A percentile compares a stretch with the other conserved stretches of the same genome.
Conservation (phyloP, 2,797 vertebrate genomes). For the Acanthiza pusilla region DNA sequence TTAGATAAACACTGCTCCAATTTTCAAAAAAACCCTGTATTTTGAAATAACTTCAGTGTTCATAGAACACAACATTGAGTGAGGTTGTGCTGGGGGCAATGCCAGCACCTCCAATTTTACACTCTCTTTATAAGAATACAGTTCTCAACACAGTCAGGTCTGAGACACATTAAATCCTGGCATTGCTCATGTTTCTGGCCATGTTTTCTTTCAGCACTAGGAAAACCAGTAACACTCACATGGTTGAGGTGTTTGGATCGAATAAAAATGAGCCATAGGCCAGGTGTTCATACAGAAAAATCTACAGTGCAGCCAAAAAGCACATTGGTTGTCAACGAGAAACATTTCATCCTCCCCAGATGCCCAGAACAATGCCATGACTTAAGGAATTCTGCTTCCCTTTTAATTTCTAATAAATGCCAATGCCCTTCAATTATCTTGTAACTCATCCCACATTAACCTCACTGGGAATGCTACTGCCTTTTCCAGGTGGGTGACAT, state of each 20-base stretch:
- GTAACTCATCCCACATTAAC: neutral
- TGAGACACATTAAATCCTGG: neutral
- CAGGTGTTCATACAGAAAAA: neutral
- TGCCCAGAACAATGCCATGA: neutral
- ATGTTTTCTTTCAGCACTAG: neutral
- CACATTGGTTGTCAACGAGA: neutral
- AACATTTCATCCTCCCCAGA: neutral
- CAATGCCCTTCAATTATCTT: neutral
- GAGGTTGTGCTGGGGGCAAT: neutral
- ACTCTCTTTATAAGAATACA: neutral
- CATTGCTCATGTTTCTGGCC: neutral
- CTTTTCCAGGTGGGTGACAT: neutral
- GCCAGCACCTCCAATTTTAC: neutral
- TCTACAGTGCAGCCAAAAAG: neutral
- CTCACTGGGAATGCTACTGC: neutral
- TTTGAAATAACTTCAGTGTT: neutral
- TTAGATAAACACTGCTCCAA: neutral
- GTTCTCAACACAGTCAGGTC: neutral
- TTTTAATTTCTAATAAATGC: slow-evolving; percentile 5
- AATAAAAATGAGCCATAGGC: neutral
- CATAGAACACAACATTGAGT: neutral
- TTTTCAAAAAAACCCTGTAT: neutral
- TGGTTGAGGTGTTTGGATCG: neutral
- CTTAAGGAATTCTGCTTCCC: neutral
- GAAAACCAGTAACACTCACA: neutral